Evolutionary conservation across 2,113 vertebrate species (phyloP), one percentile per base, ranked within the genome.

Genomic region (Chaenocephalus aceratus): DNA sequence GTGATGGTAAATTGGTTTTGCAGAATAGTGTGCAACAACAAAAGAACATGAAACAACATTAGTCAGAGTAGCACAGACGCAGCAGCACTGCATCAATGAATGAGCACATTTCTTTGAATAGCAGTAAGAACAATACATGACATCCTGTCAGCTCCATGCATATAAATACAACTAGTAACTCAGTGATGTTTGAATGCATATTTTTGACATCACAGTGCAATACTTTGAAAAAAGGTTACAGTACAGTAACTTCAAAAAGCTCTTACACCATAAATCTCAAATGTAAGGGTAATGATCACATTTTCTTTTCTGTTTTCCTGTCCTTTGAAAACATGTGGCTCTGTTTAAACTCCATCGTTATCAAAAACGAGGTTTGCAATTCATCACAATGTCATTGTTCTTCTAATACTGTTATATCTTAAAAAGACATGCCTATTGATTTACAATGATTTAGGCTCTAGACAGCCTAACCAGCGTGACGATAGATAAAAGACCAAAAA

Each of bases 351-450:
- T 4, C 63, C n/a, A 1, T 1, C 8, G 18, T 26, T 57, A 46
- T 15, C 51, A 10, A 51, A 9, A 30, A 23, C 1, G 15, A 48
- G 34, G 48, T 57, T 65, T 80, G 14, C 30, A n/a, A 41, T 57
- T 46, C 18, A 57, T 36, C n/a, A 11, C 1, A 10, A 66, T 15
- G 54, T 65, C 46, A 52, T 71, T 72, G 23, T 79, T 51, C 18
- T 34, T 65, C 67, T 46, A 60, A 84, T 80, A 56, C 23, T n/a
- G 36, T 44, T 67, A 18, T 67, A 76, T 77, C 65, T 81, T 73
- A 46, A 62, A 66, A 56, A 61, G 23, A 36, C 56, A 44, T 36
- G 58, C 12, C 41, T 46, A 82, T 79, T 75, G 62, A 84, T 75
- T 72, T 30, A 52, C 18, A 26, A 2, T 3, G 60, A 68, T 56